These are phyloP conservation scores for Sebastolobus alascanus DNA, from an alignment of 2,797 vertebrate genomes.

Conservation along the genomic window DNA sequence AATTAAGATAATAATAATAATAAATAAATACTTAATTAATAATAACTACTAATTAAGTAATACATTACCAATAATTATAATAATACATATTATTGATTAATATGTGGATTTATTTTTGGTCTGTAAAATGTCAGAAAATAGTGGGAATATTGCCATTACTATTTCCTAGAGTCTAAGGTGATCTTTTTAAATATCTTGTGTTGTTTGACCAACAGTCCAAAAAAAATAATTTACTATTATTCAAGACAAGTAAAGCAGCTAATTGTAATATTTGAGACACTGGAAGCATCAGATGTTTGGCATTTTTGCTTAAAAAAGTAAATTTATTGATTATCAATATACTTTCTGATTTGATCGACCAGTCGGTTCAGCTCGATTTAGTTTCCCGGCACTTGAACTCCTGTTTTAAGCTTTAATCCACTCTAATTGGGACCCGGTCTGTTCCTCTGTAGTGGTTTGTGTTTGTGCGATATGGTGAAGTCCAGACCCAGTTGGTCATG, in stretches of 20 bases:
- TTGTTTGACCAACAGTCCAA: not conserved
- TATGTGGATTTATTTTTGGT: not conserved
- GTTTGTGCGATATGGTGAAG: constrained; percentile 42
- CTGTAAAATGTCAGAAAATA: not conserved
- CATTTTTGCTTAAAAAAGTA: not conserved
- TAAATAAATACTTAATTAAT: no score
- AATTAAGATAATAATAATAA: no score
- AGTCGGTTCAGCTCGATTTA: not conserved
- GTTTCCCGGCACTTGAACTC: not conserved
- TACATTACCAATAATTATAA: no score
- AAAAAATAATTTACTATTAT: not conserved
- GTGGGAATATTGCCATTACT: not conserved
- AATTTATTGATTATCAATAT: not conserved
- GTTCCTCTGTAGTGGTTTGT: constrained; percentile 66
- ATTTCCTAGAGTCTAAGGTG: not conserved
- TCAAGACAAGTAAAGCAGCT: not conserved
- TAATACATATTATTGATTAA: not conserved
- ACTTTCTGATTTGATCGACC: not conserved
- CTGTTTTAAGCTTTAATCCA: not conserved
- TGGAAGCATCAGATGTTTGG: not conserved
- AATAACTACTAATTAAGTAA: no score
- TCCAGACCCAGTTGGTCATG: constrained; percentile 43
- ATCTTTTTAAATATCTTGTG: not conserved
- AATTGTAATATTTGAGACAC: not conserved
- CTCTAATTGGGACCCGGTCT: constrained; percentile 27